A percentile compares a stretch with the other conserved stretches of the same genome.
Conservation (phyloP, 2,797 vertebrate species). For the Thamnophis elegans region DNA sequence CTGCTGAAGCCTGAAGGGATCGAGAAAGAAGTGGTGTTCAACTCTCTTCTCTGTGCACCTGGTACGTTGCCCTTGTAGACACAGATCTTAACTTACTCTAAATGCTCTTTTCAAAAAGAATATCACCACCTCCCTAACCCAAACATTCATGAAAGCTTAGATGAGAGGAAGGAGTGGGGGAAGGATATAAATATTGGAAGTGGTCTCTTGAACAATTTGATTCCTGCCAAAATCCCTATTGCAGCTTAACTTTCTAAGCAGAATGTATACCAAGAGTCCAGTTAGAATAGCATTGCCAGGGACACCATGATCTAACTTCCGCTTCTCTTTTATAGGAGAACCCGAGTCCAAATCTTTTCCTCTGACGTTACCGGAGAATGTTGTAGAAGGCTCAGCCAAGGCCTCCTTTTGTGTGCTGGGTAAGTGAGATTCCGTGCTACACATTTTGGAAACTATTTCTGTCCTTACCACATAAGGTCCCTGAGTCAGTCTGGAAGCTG, state of each 20-base stretch:
- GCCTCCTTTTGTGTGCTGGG: slow-evolving; percentile 81
- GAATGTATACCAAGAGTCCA: background rate
- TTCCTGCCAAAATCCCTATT: background rate
- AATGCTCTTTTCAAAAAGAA: background rate
- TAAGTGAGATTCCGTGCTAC: slow-evolving; percentile 46
- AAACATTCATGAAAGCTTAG: background rate
- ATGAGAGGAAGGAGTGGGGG: background rate
- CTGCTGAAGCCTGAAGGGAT: slow-evolving; percentile 70
- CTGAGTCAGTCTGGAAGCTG: background rate
- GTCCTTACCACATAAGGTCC: slow-evolving; percentile 49
- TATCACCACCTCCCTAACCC: background rate
- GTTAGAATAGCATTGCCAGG: background rate
- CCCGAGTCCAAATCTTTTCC: slow-evolving; percentile 42
- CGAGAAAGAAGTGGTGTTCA: slow-evolving; percentile 66
- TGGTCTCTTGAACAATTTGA: background rate
- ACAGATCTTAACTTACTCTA: background rate
- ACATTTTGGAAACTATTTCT: background rate
- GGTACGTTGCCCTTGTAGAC: slow-evolving; percentile 58
- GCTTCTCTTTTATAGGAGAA: background rate
- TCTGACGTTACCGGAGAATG: slow-evolving; percentile 73
- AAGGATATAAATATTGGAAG: background rate
- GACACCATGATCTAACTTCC: background rate
- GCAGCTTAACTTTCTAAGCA: background rate
- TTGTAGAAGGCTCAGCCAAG: slow-evolving; percentile 78
- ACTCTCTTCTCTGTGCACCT: slow-evolving; percentile 62